Base-by-base conservation (phyloP, 2,888 invertebrate genomes). In the Amphipyra berbera region DNA sequence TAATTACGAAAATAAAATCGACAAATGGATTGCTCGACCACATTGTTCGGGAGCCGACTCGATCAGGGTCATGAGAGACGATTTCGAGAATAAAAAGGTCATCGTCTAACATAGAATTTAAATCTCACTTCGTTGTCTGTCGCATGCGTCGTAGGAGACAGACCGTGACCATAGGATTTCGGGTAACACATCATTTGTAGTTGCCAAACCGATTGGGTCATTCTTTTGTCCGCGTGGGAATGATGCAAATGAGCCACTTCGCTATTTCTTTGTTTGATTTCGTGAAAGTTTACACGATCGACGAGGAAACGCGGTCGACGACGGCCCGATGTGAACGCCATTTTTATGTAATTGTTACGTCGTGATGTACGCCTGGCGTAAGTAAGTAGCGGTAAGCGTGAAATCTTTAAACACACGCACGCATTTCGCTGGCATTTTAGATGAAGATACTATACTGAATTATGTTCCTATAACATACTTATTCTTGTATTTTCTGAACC, bases 331-430 rank as follows among this genome's bases (percentile, higher is more conserved):
- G 94, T 93, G 94, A 94, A 93, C 94, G 92, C 88, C 88, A 91
- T 93, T 94, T 94, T 94, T 94, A 94, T 94, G 94, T 95, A 95
- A 95, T 95, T 94, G 93, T 94, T 95, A 93, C 93, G 92, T 93
- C 89, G 89, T 82, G 86, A 84, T 86, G 84, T 83, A 82, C 75
- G 82, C 66, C 52, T 68, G 84, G 84, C 67, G 63, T 77, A 86
- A 86, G 82, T 50, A 53, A 78, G 14, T 56, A 81, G 83, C 81
- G 68, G 54, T 14, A 1, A 72, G 86, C 87, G 88, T 67, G 64
- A 64, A 52, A 63, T 62, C n/a, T 42, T 57, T 45, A 54, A 47
- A 47, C 42, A 46, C 55, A 50, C 42, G 27, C 37, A 46, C 15
- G n/a, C 13, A 37, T 50, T 10, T 21, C 13, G 10, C n/a, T 56